Conservation (phyloP, 2,113 vertebrate species). For the Hippocampus zosterae region DNA sequence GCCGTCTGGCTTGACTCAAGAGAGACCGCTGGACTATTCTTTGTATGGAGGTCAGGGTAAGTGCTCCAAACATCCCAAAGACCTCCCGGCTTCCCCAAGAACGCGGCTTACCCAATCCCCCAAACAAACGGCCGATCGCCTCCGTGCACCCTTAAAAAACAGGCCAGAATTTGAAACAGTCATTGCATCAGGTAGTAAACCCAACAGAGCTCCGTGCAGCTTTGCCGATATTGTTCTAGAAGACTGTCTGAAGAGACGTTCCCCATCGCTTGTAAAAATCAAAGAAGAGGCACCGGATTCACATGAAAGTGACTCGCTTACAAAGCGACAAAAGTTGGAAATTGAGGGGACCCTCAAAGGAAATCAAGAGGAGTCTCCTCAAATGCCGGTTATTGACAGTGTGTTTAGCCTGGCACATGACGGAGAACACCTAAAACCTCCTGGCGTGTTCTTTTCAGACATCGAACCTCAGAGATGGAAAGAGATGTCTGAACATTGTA, state of each 20-base stretch:
- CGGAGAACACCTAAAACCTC: slow-evolving; percentile 70
- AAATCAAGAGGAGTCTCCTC: slow-evolving; percentile 66
- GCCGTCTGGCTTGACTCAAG: slow-evolving; percentile 23
- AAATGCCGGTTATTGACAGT: slow-evolving; percentile 88
- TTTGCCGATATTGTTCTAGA: slow-evolving; percentile 10
- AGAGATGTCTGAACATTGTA: slow-evolving; percentile 13
- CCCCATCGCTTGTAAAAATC: slow-evolving; percentile 37
- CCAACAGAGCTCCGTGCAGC: slow-evolving; percentile 6
- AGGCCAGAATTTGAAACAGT: slow-evolving; percentile 21
- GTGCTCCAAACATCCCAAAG: slow-evolving; percentile 36
- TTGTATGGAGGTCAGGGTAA: slow-evolving; percentile 27
- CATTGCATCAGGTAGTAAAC: slow-evolving; percentile 20
- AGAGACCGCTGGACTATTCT: slow-evolving; percentile 48
- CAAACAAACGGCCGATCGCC: slow-evolving; percentile 14
- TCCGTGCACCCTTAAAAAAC: slow-evolving; percentile 9
- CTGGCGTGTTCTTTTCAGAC: slow-evolving; percentile 33
- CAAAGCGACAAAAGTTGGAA: slow-evolving; percentile 48
- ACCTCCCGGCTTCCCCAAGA: slow-evolving; percentile 22
- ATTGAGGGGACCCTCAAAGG: background rate
- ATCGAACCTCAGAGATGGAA: slow-evolving; percentile 14
- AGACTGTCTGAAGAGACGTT: slow-evolving; percentile 34
- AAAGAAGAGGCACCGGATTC: slow-evolving; percentile 43
- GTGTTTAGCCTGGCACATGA: slow-evolving; percentile 94
- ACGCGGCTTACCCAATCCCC: slow-evolving; percentile 45
- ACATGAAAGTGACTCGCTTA: slow-evolving; percentile 35